These are phyloP conservation scores for Pygoscelis antarcticus DNA, from an alignment of 2,113 vertebrate species.

Conservation along the genomic window DNA sequence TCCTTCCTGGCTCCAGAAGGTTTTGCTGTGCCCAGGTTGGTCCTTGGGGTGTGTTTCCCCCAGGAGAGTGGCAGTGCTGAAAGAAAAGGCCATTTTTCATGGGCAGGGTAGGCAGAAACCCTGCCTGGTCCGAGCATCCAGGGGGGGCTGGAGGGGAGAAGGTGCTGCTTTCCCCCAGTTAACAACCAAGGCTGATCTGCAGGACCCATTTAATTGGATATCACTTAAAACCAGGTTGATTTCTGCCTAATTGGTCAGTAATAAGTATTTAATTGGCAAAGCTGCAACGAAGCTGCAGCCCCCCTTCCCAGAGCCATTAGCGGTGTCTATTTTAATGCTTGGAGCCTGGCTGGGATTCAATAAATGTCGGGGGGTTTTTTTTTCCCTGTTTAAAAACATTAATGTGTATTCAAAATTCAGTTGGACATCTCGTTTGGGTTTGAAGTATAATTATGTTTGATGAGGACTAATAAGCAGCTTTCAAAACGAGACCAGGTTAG, in stretches of 20 bases:
- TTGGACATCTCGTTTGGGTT: constrained; percentile 23
- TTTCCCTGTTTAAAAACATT: neutral
- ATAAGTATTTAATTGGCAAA: constrained; percentile 35
- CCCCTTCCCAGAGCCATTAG: neutral
- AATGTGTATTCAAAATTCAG: neutral
- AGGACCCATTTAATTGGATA: neutral
- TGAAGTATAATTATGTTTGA: constrained; percentile 52
- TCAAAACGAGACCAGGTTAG: neutral
- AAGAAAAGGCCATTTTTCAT: neutral
- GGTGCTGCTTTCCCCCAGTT: neutral
- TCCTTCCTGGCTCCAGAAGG: neutral
- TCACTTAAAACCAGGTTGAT: neutral
- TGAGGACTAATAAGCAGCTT: constrained; percentile 54
- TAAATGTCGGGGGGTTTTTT: neutral
- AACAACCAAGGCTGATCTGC: neutral
- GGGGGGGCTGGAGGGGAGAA: no score
- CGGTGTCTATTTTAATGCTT: neutral
- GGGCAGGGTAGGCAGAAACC: neutral
- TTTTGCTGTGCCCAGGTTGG: neutral
- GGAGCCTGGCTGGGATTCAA: neutral
- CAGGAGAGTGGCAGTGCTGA: neutral
- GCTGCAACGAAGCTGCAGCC: neutral
- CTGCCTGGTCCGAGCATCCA: neutral
- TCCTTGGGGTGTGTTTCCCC: neutral
- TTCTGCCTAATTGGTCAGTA: constrained; percentile 34